phyloP scores from a whole-genome alignment of 2,888 invertebrate genomes.

The Alcis repandata region DNA sequence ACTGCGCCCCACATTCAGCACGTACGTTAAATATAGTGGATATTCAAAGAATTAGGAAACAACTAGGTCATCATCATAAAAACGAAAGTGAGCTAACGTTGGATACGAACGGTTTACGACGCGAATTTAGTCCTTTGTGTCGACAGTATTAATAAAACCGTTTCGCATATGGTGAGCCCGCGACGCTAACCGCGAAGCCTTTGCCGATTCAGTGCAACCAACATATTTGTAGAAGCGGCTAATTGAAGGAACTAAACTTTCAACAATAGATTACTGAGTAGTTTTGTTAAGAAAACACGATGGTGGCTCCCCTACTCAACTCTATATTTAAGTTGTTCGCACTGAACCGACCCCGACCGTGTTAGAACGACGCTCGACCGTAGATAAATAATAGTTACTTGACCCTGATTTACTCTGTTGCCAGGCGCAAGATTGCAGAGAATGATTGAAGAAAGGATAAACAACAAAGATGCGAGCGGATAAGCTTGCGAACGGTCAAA shows the following conservation, averaged over 20 bases:
- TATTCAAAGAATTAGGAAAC: slow-evolving; percentile 51
- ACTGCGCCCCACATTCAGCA: slow-evolving; percentile 29
- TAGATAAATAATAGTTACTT: slow-evolving; percentile 5
- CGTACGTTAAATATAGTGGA: slow-evolving; percentile 38
- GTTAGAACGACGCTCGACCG: background rate
- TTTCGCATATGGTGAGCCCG: slow-evolving; percentile 17
- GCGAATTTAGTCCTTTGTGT: slow-evolving; percentile 30
- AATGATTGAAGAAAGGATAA: slow-evolving; percentile 25
- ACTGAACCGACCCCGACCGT: slow-evolving; percentile 1
- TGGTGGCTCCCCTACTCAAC: background rate
- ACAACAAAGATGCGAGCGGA: slow-evolving; percentile 7
- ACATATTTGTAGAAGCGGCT: background rate
- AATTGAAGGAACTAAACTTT: background rate
- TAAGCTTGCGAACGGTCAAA: slow-evolving; percentile 11
- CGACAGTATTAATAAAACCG: slow-evolving; percentile 14
- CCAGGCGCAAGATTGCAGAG: slow-evolving; percentile 20
- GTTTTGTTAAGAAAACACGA: background rate
- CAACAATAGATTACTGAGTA: too few species aligned
- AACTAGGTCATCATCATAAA: slow-evolving; percentile 57
- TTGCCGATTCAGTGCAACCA: background rate
- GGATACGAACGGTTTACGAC: slow-evolving; percentile 27
- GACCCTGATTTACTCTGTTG: slow-evolving; percentile 13
- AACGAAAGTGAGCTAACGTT: slow-evolving; percentile 43
- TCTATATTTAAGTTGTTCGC: background rate
- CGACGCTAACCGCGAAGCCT: slow-evolving; percentile 16